These are phyloP conservation scores for Spea bombifrons DNA, from an alignment of 2,113 vertebrate genomes.

Conservation along the genomic window DNA sequence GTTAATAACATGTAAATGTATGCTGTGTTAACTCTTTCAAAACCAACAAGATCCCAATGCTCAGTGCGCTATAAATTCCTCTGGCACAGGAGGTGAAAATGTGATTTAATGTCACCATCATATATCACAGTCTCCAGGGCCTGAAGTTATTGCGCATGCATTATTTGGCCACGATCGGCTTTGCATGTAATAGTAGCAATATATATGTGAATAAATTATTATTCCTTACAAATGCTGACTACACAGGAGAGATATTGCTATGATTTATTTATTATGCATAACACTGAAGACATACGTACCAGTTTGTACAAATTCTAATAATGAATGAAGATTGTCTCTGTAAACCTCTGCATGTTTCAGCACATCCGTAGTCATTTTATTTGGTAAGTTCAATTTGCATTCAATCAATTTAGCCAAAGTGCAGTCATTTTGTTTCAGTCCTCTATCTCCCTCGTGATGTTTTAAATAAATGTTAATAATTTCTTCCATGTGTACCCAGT, in stretches of 20 bases:
- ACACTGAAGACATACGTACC: conserved; percentile 54
- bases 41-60: conserved; percentile 17
- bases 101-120: conserved; percentile 39
- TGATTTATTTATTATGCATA: conserved; percentile 15
- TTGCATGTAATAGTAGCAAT: conserved; percentile 37
- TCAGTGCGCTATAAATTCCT: background rate
- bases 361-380: conserved; percentile 47
- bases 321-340: conserved; percentile 60
- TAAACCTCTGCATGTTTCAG: conserved; percentile 58
- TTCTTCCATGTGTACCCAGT: conserved; percentile 46
- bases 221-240: conserved; percentile 26
- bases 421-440: conserved; percentile 53
- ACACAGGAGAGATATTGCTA: conserved; percentile 9
- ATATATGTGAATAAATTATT: conserved; percentile 42
- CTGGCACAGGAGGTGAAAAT: conserved; percentile 14
- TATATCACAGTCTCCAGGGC: conserved; percentile 25
- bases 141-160: conserved; percentile 18
- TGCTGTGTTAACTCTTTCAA: conserved; percentile 27
- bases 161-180: conserved; percentile 22
- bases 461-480: conserved; percentile 58
- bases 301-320: conserved; percentile 53
- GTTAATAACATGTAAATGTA: conserved; percentile 42
- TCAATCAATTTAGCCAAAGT: conserved; percentile 56
- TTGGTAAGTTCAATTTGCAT: conserved; percentile 51
- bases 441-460: conserved; percentile 38